Evolutionary conservation across 2,888 invertebrate genomes (phyloP).

Genomic region (Watsonalla cultraria): DNA sequence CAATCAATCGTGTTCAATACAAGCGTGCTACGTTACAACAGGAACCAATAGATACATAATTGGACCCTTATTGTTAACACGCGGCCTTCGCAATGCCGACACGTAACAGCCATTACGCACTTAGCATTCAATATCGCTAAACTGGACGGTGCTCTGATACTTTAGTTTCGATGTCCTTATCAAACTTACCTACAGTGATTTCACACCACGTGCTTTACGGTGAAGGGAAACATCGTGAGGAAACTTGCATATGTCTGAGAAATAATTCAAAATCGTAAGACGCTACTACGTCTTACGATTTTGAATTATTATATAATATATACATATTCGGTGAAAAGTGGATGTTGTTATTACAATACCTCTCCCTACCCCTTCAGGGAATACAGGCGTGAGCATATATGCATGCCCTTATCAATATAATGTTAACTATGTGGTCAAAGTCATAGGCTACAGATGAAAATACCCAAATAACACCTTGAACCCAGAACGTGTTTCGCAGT

Average conservation of each 20-base stretch:
- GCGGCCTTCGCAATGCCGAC: conserved; percentile 4
- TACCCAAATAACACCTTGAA: no score
- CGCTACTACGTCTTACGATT: no score
- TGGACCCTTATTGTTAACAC: conserved; percentile 2
- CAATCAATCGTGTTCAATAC: no score
- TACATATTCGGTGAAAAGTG: no score
- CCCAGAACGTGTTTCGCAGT: no score
- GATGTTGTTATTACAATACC: no score
- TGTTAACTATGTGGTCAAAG: neutral
- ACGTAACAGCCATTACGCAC: conserved; percentile 7
- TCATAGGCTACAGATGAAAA: neutral
- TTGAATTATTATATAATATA: no score
- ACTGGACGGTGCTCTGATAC: conserved; percentile 37
- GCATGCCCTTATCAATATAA: neutral
- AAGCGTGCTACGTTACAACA: neutral
- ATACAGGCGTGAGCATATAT: no score
- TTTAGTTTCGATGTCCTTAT: conserved; percentile 29
- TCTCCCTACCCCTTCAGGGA: no score
- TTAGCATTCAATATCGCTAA: conserved; percentile 50
- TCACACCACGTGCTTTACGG: conserved; percentile 12
- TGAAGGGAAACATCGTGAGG: no score
- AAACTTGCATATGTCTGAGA: no score
- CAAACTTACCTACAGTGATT: conserved; percentile 18
- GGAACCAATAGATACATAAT: neutral
- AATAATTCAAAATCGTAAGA: no score